A percentile compares a stretch with the other conserved stretches of the same genome.
Evolutionary conservation across 2,888 invertebrate species (phyloP).

Genomic region (Torymus texanus): DNA sequence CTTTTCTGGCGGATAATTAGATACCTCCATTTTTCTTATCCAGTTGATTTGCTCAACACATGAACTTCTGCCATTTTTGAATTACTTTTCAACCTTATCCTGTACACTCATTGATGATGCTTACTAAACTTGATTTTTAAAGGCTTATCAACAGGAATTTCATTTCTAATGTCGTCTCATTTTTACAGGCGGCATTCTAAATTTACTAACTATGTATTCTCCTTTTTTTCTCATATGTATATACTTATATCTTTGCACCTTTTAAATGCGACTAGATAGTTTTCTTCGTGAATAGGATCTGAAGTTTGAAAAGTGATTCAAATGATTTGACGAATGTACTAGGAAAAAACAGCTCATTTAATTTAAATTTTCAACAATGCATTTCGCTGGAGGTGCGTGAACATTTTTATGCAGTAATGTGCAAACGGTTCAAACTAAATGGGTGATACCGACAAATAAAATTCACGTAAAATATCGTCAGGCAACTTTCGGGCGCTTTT

Average conservation of each 20-base stretch:
- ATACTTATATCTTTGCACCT: background rate
- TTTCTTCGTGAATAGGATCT: background rate
- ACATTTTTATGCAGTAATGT: background rate
- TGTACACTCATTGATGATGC: background rate
- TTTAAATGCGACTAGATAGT: background rate
- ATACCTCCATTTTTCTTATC: conserved; percentile 30
- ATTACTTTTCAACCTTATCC: conserved; percentile 33
- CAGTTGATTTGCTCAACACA: background rate
- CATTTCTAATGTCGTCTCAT: background rate
- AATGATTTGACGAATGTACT: conserved; percentile 22
- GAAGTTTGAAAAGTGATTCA: conserved; percentile 38
- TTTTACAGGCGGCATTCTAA: conserved; percentile 9
- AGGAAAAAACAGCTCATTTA: conserved; percentile 11
- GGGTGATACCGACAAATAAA: background rate
- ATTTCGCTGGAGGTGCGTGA: background rate
- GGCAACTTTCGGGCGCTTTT: conserved; percentile 26
- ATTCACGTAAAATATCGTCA: background rate
- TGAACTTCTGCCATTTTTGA: conserved; percentile 8
- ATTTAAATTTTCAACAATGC: conserved; percentile 1
- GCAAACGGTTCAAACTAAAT: background rate
- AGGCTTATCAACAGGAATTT: conserved; percentile 12
- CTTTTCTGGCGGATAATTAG: conserved; percentile 22
- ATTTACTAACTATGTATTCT: conserved; percentile 17
- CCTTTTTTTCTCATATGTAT: background rate
- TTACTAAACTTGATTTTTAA: background rate